A percentile compares a stretch with the other conserved stretches of the same genome.
phyloP scores from a whole-genome alignment of 2,113 vertebrate species.

The Uria aalge region DNA sequence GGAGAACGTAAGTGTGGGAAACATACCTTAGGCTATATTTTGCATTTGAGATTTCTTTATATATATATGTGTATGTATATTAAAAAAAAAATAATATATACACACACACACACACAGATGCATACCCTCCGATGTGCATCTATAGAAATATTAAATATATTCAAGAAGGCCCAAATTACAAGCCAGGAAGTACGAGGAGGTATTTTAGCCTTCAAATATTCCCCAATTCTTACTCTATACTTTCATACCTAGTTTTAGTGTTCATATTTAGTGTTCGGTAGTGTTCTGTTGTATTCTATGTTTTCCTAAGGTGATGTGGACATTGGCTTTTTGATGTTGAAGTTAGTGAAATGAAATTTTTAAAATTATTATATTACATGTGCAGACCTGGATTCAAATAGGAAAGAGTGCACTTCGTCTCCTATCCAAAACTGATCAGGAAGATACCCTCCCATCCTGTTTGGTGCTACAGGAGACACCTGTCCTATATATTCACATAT shows the following conservation, averaged over 20 bases:
- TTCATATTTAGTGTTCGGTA: not conserved
- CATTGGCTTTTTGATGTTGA: not conserved
- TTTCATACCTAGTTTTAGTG: not conserved
- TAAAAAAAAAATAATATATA: not conserved
- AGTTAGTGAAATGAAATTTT: not conserved
- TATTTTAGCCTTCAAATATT: not conserved
- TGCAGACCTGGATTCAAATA: not conserved
- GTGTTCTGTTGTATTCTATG: not conserved
- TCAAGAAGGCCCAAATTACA: not conserved
- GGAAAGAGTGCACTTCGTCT: not conserved
- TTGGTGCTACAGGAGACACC: not conserved
- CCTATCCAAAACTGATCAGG: not conserved
- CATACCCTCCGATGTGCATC: not conserved
- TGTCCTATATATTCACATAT: not conserved
- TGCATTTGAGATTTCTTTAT: not conserved
- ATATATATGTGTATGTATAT: fast-evolving
- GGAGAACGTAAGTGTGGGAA: not conserved
- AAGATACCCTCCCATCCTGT: not conserved
- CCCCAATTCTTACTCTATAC: not conserved
- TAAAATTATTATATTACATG: not conserved
- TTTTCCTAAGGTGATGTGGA: not conserved
- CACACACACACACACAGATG: fast-evolving
- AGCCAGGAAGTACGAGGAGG: not conserved
- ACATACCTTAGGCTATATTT: not conserved
- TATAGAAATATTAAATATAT: not conserved